Conservation (phyloP, 2,797 vertebrate species). For the Onychomys torridus region DNA sequence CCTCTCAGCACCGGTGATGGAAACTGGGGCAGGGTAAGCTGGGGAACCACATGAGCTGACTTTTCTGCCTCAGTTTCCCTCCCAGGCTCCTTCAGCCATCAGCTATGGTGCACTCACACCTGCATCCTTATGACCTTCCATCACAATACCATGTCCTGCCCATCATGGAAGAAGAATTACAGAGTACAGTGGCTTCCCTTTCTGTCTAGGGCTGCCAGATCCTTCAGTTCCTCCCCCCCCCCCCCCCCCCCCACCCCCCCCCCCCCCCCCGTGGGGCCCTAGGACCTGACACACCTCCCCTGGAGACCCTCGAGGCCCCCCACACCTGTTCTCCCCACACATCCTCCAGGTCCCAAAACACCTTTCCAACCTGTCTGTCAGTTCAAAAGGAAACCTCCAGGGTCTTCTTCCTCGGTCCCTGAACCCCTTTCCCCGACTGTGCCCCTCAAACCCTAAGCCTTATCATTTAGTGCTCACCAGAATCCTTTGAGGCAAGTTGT, state of each 20-base stretch:
- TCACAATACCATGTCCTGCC: slow-evolving; percentile 89
- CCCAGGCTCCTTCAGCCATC: slow-evolving; percentile 87
- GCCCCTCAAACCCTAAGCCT: neutral
- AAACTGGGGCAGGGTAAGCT: slow-evolving; percentile 85
- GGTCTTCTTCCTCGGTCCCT: neutral
- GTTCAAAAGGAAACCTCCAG: neutral
- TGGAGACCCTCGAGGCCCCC: neutral
- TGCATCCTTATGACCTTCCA: slow-evolving; percentile 87
- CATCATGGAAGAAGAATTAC: slow-evolving; percentile 75
- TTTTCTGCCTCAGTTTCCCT: slow-evolving; percentile 94
- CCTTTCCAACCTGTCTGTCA: neutral
- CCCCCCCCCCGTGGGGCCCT: neutral
- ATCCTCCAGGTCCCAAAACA: neutral
- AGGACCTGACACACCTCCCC: neutral
- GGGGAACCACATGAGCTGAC: slow-evolving; percentile 92
- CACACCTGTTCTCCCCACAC: no score
- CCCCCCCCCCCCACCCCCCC: no score
- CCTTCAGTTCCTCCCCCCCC: no score
- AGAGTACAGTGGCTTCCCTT: neutral
- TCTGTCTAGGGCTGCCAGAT: neutral
- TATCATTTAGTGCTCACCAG: neutral
- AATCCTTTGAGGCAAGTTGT: neutral
- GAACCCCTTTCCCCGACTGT: neutral
- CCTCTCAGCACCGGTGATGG: slow-evolving; percentile 87
- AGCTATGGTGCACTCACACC: slow-evolving; percentile 90